Evolutionary conservation across 2,888 invertebrate genomes (phyloP).

Genomic region (Caenorhabditis japonica): DNA sequence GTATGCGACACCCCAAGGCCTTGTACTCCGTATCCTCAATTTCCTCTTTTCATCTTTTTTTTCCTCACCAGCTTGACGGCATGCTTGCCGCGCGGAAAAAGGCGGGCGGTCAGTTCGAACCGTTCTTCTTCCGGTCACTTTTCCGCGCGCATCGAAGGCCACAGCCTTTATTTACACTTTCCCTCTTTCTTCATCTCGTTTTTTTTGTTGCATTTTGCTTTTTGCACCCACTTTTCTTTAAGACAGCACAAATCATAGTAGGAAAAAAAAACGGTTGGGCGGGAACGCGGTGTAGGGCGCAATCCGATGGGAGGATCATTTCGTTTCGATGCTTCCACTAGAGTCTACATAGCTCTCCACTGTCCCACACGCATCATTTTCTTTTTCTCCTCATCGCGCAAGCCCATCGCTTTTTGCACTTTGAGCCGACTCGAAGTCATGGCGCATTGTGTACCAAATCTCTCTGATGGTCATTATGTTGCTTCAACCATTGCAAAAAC

Average conservation of each 20-base stretch:
- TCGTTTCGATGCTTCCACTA: constrained; percentile 42
- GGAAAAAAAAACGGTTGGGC: constrained; percentile 12
- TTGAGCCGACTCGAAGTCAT: constrained; percentile 21
- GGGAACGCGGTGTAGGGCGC: constrained; percentile 21
- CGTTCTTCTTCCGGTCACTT: constrained; percentile 23
- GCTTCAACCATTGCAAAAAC: too few species aligned
- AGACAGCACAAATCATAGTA: constrained; percentile 43
- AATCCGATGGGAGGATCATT: constrained; percentile 23
- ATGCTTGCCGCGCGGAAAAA: constrained; percentile 46
- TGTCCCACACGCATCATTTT: too few species aligned
- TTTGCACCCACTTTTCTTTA: too few species aligned
- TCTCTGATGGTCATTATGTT: constrained; percentile 8
- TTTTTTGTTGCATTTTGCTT: too few species aligned
- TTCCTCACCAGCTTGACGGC: constrained; percentile 36
- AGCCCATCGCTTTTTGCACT: constrained; percentile 30
- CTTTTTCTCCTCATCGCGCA: not conserved
- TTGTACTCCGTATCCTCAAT: constrained; percentile 38
- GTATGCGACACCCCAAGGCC: too few species aligned
- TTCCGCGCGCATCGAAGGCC: too few species aligned
- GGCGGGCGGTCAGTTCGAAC: constrained; percentile 34
- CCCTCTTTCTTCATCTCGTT: constrained; percentile 44
- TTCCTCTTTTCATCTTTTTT: constrained; percentile 36
- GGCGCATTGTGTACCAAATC: too few species aligned
- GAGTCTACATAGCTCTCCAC: too few species aligned
- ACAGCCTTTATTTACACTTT: constrained; percentile 23